Conservation (phyloP, 2,888 invertebrate genomes). For the Phytoseiulus persimilis region DNA sequence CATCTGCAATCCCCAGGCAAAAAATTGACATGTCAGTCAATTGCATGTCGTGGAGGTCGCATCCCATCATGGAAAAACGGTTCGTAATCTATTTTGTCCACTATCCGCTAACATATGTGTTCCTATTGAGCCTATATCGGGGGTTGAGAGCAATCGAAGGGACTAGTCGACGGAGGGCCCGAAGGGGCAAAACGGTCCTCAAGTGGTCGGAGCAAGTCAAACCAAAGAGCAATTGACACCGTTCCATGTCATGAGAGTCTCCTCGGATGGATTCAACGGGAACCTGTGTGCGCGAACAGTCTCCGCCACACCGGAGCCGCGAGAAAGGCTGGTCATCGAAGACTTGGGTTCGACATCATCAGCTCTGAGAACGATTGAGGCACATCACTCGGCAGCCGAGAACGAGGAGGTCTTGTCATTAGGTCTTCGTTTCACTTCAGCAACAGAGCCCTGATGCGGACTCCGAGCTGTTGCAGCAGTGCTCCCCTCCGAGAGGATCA, state of each 20-base stretch:
- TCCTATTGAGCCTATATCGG: background rate
- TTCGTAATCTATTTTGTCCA: slow-evolving; percentile 50
- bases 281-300: background rate
- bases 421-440: background rate
- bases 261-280: background rate
- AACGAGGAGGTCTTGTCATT: background rate
- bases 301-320: background rate
- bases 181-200: background rate
- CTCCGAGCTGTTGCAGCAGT: background rate
- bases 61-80: slow-evolving; percentile 77
- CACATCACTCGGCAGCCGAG: background rate
- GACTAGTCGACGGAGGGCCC: too few species aligned
- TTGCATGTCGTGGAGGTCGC: slow-evolving; percentile 81
- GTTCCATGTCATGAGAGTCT: background rate
- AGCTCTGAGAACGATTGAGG: background rate
- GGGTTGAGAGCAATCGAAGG: background rate
- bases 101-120: too few species aligned
- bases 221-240: background rate
- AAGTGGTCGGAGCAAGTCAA: background rate
- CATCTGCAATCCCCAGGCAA: slow-evolving; percentile 87
- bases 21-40: slow-evolving; percentile 90
- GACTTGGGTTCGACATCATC: background rate
- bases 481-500: background rate
- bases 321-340: background rate
- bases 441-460: background rate